These are phyloP conservation scores for Thelaira solivaga DNA, from an alignment of 2,888 invertebrate species.

Conservation along the genomic window DNA sequence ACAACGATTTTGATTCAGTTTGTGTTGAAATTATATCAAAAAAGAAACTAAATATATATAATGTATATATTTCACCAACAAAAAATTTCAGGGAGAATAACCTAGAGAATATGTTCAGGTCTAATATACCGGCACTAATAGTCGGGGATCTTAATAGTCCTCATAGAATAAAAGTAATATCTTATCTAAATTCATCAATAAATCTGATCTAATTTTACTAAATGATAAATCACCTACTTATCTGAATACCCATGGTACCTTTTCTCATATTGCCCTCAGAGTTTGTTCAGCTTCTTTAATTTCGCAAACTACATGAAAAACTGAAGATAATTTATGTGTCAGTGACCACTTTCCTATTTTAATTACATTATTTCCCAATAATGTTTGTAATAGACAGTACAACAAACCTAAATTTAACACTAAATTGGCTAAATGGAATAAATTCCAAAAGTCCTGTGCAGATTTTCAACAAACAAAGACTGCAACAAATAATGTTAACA, in stretches of 20 bases:
- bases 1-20: no score
- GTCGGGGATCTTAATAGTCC: slow-evolving; percentile 20
- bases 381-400: no score
- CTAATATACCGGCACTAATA: no score
- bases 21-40: slow-evolving; percentile 17
- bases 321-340: background rate
- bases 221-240: slow-evolving; percentile 55
- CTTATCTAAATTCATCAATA: slow-evolving; percentile 24
- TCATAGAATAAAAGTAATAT: slow-evolving; percentile 28
- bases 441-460: no score
- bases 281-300: slow-evolving; percentile 38
- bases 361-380: background rate
- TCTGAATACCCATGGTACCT: slow-evolving; percentile 51
- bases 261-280: slow-evolving; percentile 57
- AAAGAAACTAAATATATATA: slow-evolving; percentile 19
- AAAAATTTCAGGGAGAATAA: no score
- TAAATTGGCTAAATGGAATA: background rate
- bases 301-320: slow-evolving; percentile 27
- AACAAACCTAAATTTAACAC: background rate
- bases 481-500: background rate
- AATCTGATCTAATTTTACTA: slow-evolving; percentile 22
- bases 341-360: slow-evolving; percentile 51
- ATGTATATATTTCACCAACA: slow-evolving; percentile 29
- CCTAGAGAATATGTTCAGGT: no score
- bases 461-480: no score